These are phyloP conservation scores for Zaprionus lachaisei DNA, from an alignment of 1,140 invertebrate genomes.

Conservation along the genomic window DNA sequence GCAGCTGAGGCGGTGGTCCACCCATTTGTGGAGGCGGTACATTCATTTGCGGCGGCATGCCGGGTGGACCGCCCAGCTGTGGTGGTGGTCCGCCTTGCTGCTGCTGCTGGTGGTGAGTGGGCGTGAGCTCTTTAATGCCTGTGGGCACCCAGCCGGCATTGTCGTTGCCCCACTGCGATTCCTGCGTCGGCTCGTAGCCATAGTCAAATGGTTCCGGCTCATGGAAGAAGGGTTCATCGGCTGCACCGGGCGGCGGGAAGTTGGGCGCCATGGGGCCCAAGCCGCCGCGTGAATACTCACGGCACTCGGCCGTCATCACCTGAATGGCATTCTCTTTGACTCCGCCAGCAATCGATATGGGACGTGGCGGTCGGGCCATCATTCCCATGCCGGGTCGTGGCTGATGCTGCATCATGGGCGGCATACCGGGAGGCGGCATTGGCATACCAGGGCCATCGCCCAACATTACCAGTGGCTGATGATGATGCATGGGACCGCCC, in stretches of 20 bases:
- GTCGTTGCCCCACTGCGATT: conserved; percentile 88
- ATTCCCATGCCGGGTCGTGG: conserved; percentile 70
- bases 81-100: conserved; percentile 52
- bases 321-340: conserved; percentile 93
- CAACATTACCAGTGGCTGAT: conserved; percentile 20
- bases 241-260: conserved; percentile 85
- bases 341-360: conserved; percentile 60
- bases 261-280: conserved; percentile 87
- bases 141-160: conserved; percentile 86
- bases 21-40: conserved; percentile 82
- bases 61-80: conserved; percentile 81
- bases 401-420: conserved; percentile 66
- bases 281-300: conserved; percentile 91
- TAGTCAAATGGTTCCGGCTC: conserved; percentile 89
- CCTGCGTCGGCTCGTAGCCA: conserved; percentile 90
- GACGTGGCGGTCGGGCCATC: conserved; percentile 69
- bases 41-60: conserved; percentile 81
- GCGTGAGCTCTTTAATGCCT: conserved; percentile 88
- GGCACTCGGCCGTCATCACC: conserved; percentile 93
- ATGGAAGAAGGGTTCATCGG: conserved; percentile 86
- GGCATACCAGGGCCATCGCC: conserved; percentile 55
- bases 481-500: conserved; percentile 38
- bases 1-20: conserved; percentile 81
- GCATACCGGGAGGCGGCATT: conserved; percentile 78
- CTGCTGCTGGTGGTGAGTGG: conserved; percentile 68